Evolutionary conservation across 2,888 invertebrate species (phyloP).

Genomic region (Tetramorium bicarinatum): DNA sequence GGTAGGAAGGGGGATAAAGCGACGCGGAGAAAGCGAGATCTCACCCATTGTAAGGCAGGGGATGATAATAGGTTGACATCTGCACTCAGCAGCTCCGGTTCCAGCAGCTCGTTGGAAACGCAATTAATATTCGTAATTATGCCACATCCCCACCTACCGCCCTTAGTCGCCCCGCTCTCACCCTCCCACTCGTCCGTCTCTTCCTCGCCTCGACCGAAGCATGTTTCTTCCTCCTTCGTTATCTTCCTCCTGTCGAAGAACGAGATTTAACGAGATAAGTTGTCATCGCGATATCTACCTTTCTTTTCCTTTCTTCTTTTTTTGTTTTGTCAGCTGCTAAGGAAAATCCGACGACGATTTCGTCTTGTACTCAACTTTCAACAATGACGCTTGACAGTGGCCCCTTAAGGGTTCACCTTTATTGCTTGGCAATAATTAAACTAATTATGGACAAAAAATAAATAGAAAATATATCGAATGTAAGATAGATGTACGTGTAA

Average conservation of each 20-base stretch:
- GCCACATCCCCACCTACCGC: constrained; percentile 76
- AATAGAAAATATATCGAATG: background rate
- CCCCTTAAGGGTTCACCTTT: background rate
- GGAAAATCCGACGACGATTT: constrained; percentile 35
- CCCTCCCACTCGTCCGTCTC: constrained; percentile 19
- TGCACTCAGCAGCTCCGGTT: constrained; percentile 84
- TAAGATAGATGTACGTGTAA: background rate
- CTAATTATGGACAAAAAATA: background rate
- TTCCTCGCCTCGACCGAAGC: constrained; percentile 15
- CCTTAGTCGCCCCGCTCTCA: constrained; percentile 35
- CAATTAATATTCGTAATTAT: constrained; percentile 86
- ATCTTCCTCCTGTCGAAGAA: constrained; percentile 72
- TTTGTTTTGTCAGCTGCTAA: constrained; percentile 42
- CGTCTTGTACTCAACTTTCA: background rate
- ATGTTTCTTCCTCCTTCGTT: constrained; percentile 63
- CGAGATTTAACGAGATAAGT: constrained; percentile 80
- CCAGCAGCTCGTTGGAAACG: constrained; percentile 82
- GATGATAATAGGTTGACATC: constrained; percentile 86
- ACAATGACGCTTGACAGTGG: background rate
- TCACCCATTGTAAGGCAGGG: constrained; percentile 80
- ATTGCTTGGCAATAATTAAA: constrained; percentile 14
- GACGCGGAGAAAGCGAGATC: constrained; percentile 78
- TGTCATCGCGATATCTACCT: constrained; percentile 71
- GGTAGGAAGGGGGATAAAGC: constrained; percentile 70
- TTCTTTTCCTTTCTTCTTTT: constrained; percentile 52